A percentile compares a stretch with the other conserved stretches of the same genome.
Conservation (phyloP, 2,888 invertebrate genomes). For the Scaptomyza caliginosa region DNA sequence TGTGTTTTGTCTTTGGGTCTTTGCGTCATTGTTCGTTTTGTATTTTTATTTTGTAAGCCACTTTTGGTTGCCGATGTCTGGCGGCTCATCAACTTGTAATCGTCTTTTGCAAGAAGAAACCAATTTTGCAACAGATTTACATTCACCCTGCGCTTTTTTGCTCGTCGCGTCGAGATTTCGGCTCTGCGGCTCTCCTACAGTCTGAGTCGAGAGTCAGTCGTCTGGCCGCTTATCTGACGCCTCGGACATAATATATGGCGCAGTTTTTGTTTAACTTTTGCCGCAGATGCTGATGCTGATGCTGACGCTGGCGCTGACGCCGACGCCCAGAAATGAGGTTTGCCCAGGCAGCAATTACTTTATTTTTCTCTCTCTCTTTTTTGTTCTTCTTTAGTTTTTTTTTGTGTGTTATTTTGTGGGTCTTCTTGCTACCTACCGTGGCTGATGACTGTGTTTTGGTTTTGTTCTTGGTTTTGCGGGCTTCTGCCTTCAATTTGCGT, state of each 20-base stretch:
- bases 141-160: slow-evolving; percentile 47
- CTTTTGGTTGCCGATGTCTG: slow-evolving; percentile 38
- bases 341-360: slow-evolving; percentile 57
- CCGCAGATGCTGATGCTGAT: slow-evolving; percentile 48
- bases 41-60: slow-evolving; percentile 25
- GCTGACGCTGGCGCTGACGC: background rate
- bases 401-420: slow-evolving; percentile 6
- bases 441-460: slow-evolving; percentile 37
- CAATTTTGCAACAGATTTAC: slow-evolving; percentile 73
- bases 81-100: slow-evolving; percentile 73
- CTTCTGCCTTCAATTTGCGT: slow-evolving; percentile 32
- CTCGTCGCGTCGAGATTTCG: slow-evolving; percentile 21
- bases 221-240: slow-evolving; percentile 75
- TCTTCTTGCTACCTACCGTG: slow-evolving; percentile 27
- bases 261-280: slow-evolving; percentile 69
- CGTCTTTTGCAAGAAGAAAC: slow-evolving; percentile 66
- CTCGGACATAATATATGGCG: slow-evolving; percentile 76
- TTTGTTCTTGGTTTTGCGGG: slow-evolving; percentile 19
- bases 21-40: background rate
- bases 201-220: slow-evolving; percentile 8
- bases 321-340: slow-evolving; percentile 47
- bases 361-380: background rate
- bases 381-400: background rate
- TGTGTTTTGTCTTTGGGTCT: background rate
- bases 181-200: slow-evolving; percentile 5